A percentile compares a stretch with the other conserved stretches of the same genome.
Evolutionary conservation across 2,113 vertebrate genomes (phyloP).

Genomic region (Chinchilla lanigera): DNA sequence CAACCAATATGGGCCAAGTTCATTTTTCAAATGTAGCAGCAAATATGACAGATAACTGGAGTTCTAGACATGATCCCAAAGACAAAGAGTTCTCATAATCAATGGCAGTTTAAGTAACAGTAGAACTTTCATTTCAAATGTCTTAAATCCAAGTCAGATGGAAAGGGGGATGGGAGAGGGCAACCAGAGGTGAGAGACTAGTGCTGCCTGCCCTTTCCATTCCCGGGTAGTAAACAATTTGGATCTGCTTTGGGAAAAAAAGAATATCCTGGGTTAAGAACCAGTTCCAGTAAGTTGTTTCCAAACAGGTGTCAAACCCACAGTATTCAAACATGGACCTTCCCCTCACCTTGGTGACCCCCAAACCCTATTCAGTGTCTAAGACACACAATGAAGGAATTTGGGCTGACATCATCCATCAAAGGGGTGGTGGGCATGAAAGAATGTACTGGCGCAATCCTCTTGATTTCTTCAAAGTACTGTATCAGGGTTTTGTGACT

Average conservation of each 20-base stretch:
- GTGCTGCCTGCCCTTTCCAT: slow-evolving; percentile 75
- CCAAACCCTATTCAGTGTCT: slow-evolving; percentile 63
- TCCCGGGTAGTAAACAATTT: slow-evolving; percentile 84
- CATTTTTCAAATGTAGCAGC: slow-evolving; percentile 88
- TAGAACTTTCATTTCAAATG: slow-evolving; percentile 83
- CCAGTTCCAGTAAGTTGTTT: slow-evolving; percentile 84
- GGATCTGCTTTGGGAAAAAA: slow-evolving; percentile 83
- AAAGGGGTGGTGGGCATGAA: slow-evolving; percentile 71
- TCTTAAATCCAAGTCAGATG: slow-evolving; percentile 85
- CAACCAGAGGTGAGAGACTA: slow-evolving; percentile 73
- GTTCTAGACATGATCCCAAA: slow-evolving; percentile 81
- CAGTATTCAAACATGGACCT: slow-evolving; percentile 83
- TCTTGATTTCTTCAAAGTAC: slow-evolving; percentile 56
- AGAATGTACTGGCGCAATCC: slow-evolving; percentile 60
- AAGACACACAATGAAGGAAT: slow-evolving; percentile 65
- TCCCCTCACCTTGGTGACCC: slow-evolving; percentile 45
- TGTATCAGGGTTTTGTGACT: slow-evolving; percentile 58
- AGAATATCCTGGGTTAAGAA: slow-evolving; percentile 80
- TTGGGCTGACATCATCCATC: slow-evolving; percentile 82
- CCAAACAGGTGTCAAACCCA: slow-evolving; percentile 91
- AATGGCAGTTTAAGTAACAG: slow-evolving; percentile 86
- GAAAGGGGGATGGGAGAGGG: slow-evolving; percentile 61
- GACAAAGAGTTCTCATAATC: slow-evolving; percentile 83
- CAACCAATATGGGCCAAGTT: slow-evolving; percentile 86
- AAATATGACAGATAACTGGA: slow-evolving; percentile 85